Evolutionary conservation across 2,888 invertebrate species (phyloP).

Genomic region (Myopa tessellatipennis): DNA sequence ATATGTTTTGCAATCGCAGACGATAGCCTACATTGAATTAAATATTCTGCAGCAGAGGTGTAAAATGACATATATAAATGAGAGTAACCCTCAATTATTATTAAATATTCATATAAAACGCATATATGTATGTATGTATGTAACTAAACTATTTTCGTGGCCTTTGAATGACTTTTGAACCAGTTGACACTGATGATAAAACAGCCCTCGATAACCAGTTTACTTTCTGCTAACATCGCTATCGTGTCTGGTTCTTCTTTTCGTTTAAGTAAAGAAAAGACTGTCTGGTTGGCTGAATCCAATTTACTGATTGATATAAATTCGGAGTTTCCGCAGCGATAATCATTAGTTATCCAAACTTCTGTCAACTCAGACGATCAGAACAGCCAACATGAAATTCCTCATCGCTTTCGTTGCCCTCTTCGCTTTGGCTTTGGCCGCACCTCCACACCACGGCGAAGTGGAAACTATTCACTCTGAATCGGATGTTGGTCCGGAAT

Average conservation of each 20-base stretch:
- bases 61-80: too few relatives aligned
- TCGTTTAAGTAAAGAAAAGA: too few relatives aligned
- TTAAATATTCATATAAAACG: background rate
- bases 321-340: background rate
- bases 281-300: background rate
- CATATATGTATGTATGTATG: background rate
- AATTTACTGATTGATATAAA: constrained; percentile 1
- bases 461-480: constrained; percentile 72
- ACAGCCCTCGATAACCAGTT: too few relatives aligned
- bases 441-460: constrained; percentile 48
- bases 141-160: too few relatives aligned
- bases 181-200: too few relatives aligned
- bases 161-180: too few relatives aligned
- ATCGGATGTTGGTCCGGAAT: constrained; percentile 62
- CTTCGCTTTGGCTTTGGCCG: constrained; percentile 55
- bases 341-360: constrained; percentile 3
- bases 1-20: too few relatives aligned
- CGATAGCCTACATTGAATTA: too few relatives aligned
- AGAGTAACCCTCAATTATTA: too few relatives aligned
- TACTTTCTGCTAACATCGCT: too few relatives aligned
- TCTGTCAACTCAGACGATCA: constrained; percentile 9
- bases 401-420: constrained; percentile 59
- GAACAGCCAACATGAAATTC: constrained; percentile 46
- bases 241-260: too few relatives aligned
- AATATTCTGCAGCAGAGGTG: too few relatives aligned